These are phyloP conservation scores for Gallinago undulata DNA, from an alignment of 2,113 vertebrate species.

Conservation along the genomic window DNA sequence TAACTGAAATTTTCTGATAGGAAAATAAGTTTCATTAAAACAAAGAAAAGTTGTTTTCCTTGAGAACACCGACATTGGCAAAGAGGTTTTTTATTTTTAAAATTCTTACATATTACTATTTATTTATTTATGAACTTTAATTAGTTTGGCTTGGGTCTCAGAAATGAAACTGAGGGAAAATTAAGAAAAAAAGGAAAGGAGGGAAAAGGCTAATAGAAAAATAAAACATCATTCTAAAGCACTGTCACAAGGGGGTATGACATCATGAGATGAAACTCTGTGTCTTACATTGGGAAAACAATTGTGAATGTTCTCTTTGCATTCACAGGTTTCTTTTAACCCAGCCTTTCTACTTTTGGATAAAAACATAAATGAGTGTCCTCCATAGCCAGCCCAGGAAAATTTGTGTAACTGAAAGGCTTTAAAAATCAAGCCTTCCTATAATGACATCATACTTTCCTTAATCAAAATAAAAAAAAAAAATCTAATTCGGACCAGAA, in stretches of 20 bases:
- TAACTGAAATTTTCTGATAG: background rate
- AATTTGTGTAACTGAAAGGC: background rate
- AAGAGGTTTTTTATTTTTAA: background rate
- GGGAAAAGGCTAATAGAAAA: background rate
- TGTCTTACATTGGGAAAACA: background rate
- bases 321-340: background rate
- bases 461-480: background rate
- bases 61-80: background rate
- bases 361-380: background rate
- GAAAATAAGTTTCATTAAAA: background rate
- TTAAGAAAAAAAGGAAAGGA: background rate
- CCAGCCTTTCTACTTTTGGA: background rate
- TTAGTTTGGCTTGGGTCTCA: background rate
- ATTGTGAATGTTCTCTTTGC: background rate
- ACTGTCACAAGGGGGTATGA: background rate
- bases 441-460: background rate
- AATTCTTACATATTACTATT: background rate
- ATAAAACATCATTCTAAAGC: background rate
- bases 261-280: background rate
- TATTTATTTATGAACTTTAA: background rate
- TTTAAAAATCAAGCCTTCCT: background rate
- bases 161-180: background rate
- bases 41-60: background rate
- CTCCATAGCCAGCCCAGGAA: background rate
- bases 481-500: background rate